A percentile compares a stretch with the other conserved stretches of the same genome.
Evolutionary conservation across 2,888 invertebrate genomes (phyloP).

Genomic region (Arrhopalites spinosus): DNA sequence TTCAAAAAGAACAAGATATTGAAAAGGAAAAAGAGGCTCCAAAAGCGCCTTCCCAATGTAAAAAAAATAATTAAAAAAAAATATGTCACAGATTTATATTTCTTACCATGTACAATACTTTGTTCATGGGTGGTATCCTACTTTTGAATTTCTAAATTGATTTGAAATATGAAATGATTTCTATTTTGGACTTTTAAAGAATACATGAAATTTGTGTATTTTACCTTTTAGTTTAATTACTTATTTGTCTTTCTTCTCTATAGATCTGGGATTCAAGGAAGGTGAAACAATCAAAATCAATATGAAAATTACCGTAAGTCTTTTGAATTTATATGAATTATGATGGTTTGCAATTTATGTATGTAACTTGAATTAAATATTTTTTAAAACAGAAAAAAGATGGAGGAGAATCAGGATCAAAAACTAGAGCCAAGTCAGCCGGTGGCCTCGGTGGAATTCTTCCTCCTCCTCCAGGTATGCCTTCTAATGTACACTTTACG

Average conservation of each 20-base stretch:
- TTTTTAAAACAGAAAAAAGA: slow-evolving; percentile 76
- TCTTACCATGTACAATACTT: too few species aligned
- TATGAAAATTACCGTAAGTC: slow-evolving; percentile 87
- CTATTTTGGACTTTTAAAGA: too few species aligned
- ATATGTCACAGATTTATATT: too few species aligned
- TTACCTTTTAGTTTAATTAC: too few species aligned
- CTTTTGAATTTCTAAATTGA: too few species aligned
- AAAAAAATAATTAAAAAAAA: too few species aligned
- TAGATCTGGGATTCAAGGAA: slow-evolving; percentile 97
- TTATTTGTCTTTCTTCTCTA: too few species aligned
- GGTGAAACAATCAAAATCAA: slow-evolving; percentile 99
- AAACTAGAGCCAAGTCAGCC: slow-evolving; percentile 69
- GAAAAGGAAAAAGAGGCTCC: slow-evolving; percentile 70
- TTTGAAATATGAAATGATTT: too few species aligned
- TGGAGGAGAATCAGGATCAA: slow-evolving; percentile 77
- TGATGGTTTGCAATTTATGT: not conserved
- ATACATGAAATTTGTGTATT: too few species aligned
- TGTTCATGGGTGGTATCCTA: too few species aligned
- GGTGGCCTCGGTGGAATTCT: slow-evolving; percentile 64
- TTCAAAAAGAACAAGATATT: slow-evolving; percentile 72
- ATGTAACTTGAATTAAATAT: not conserved
- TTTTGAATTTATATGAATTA: not conserved
- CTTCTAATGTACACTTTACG: too few species aligned
- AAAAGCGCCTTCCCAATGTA: slow-evolving; percentile 70
- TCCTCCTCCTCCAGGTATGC: slow-evolving; percentile 69